Conservation (phyloP, 2,113 vertebrate genomes). For the Rhegmatorhina hoffmannsi region DNA sequence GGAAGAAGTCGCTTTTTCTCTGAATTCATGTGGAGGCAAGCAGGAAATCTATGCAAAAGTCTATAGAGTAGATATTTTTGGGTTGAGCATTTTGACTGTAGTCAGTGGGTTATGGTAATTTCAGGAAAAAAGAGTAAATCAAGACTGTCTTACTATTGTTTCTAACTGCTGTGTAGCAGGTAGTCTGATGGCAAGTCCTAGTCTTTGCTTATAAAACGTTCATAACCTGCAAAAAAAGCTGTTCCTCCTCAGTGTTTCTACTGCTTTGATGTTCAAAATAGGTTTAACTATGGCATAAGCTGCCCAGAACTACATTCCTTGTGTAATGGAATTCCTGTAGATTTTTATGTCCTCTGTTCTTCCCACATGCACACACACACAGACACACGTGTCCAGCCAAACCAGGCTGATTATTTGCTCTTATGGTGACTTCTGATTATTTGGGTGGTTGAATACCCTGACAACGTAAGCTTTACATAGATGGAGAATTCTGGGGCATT, state of each 20-base stretch:
- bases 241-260: background rate
- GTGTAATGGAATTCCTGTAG: background rate
- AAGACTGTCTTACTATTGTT: background rate
- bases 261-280: background rate
- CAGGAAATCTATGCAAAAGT: background rate
- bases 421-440: background rate
- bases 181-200: background rate
- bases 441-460: background rate
- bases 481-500: background rate
- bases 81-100: background rate
- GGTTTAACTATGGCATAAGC: background rate
- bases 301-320: background rate
- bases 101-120: background rate
- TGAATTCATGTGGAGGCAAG: background rate
- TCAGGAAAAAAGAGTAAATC: background rate
- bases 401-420: background rate
- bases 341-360: background rate
- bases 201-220: background rate
- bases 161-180: accelerated
- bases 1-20: background rate
- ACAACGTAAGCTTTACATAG: background rate
- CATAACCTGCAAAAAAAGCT: background rate
- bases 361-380: background rate
- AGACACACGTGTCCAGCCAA: accelerated
- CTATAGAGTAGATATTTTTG: background rate